Conservation (phyloP, 2,888 invertebrate species). For the Nomada hirtipes region DNA sequence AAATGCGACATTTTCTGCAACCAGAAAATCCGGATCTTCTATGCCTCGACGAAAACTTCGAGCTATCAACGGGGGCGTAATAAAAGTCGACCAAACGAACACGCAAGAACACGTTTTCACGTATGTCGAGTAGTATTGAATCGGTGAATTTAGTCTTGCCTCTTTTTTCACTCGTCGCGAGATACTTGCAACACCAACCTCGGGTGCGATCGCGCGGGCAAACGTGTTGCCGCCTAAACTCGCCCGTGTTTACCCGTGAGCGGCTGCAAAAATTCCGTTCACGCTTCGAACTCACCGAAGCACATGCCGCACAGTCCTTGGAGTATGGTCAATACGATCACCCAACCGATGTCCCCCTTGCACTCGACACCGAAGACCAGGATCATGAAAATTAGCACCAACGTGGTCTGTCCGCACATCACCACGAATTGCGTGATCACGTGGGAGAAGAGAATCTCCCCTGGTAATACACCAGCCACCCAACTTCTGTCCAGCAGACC, state of each 20-base stretch:
- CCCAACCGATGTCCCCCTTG: constrained; percentile 94
- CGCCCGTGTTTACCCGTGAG: not conserved
- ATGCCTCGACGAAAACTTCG: not conserved
- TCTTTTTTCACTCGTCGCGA: too few species aligned
- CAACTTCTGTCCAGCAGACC: constrained; percentile 96
- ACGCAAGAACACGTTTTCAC: not conserved
- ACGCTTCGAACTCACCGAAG: constrained; percentile 88
- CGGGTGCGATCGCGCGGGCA: too few species aligned
- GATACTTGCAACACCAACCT: too few species aligned
- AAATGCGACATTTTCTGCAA: not conserved
- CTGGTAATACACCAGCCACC: constrained; percentile 96
- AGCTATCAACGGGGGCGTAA: not conserved
- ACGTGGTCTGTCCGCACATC: constrained; percentile 96
- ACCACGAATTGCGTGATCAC: constrained; percentile 97
- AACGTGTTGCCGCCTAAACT: too few species aligned
- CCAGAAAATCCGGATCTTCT: not conserved
- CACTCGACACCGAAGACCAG: constrained; percentile 95
- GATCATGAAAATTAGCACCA: constrained; percentile 96
- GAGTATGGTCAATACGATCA: constrained; percentile 93
- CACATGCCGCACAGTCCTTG: constrained; percentile 98
- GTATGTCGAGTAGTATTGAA: not conserved
- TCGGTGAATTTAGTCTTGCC: not conserved
- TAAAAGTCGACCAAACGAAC: not conserved
- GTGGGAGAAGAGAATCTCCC: constrained; percentile 96
- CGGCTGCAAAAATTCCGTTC: not conserved